Conservation (phyloP, 2,888 invertebrate genomes). For the Drosophila neonasuta region DNA sequence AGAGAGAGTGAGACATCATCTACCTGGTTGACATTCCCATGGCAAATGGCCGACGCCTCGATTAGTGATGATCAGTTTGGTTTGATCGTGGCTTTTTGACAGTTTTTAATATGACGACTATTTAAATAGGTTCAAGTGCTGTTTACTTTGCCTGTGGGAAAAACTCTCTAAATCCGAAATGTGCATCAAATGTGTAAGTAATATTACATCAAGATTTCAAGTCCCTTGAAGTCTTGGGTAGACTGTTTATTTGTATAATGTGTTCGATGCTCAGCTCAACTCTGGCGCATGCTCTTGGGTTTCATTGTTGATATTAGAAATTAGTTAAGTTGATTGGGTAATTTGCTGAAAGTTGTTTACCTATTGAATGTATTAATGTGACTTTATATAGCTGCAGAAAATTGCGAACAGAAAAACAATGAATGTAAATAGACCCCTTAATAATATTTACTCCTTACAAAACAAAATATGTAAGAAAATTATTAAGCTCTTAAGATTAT, state of each 20-base stretch:
- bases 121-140: constrained; percentile 72
- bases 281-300: constrained; percentile 27
- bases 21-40: constrained; percentile 37
- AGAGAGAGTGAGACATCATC: neutral
- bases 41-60: constrained; percentile 41
- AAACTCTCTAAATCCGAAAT: constrained; percentile 53
- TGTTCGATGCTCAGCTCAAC: constrained; percentile 13
- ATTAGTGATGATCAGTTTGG: constrained; percentile 64
- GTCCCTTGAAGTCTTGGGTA: constrained; percentile 7
- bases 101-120: constrained; percentile 63
- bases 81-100: constrained; percentile 72
- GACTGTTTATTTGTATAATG: constrained; percentile 48
- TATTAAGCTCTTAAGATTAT: no score
- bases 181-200: constrained; percentile 60
- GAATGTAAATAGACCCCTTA: no score
- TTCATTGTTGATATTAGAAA: constrained; percentile 47
- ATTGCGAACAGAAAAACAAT: neutral
- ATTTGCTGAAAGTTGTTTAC: constrained; percentile 34
- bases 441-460: no score
- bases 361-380: constrained; percentile 10
- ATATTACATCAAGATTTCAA: constrained; percentile 56
- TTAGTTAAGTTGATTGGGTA: constrained; percentile 51
- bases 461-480: no score
- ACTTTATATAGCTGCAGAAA: neutral
- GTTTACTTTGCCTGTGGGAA: constrained; percentile 67